Conservation (phyloP, 2,888 invertebrate species). For the Agrochola lota region DNA sequence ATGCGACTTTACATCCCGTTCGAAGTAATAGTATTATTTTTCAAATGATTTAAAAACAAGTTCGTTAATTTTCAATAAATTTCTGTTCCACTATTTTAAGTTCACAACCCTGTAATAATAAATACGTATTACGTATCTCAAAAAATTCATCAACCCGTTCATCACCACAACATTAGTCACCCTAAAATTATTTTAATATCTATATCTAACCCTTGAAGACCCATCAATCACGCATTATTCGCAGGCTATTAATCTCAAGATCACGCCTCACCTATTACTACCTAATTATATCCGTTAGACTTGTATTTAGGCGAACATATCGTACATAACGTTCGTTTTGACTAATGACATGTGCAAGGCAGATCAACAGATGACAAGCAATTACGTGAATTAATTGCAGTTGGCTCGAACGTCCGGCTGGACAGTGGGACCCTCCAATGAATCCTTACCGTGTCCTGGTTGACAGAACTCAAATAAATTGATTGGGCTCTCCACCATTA, state of each 20-base stretch:
- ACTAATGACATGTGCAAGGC: slow-evolving; percentile 83
- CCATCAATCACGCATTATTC: slow-evolving; percentile 73
- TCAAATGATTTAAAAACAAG: neutral
- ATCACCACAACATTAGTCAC: slow-evolving; percentile 35
- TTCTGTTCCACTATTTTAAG: too few relatives aligned
- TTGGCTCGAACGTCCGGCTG: slow-evolving; percentile 62
- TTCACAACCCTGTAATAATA: neutral
- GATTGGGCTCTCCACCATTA: slow-evolving; percentile 52
- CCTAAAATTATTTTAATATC: slow-evolving; percentile 59
- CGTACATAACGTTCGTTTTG: slow-evolving; percentile 75
- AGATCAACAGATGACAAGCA: slow-evolving; percentile 87
- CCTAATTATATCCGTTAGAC: slow-evolving; percentile 73
- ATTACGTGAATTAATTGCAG: slow-evolving; percentile 86
- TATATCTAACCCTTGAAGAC: slow-evolving; percentile 53
- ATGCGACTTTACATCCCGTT: neutral
- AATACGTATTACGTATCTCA: neutral
- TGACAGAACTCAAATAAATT: slow-evolving; percentile 60
- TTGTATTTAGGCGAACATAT: slow-evolving; percentile 69
- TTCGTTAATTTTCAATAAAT: neutral
- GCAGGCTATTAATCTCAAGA: slow-evolving; percentile 76
- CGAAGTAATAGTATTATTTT: too few relatives aligned
- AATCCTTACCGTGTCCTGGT: slow-evolving; percentile 66
- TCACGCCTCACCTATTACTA: slow-evolving; percentile 80
- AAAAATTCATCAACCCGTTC: slow-evolving; percentile 14
- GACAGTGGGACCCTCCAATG: slow-evolving; percentile 61